Conservation (phyloP, 2,797 vertebrate species). For the Pseudochaenichthys georgianus region DNA sequence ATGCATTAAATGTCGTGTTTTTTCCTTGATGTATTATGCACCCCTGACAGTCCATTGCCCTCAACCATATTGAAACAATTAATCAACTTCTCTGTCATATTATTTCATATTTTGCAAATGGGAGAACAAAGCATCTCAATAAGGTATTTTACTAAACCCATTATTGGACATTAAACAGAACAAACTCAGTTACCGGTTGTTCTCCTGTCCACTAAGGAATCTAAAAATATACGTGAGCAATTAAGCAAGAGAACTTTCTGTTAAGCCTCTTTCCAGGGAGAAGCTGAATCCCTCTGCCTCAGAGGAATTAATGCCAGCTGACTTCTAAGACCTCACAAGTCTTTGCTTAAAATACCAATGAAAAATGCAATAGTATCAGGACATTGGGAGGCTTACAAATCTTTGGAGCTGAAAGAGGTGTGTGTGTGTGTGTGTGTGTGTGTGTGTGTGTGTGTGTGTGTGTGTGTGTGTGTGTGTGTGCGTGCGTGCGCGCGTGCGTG, state of each 20-base stretch:
- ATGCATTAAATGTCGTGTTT: constrained; percentile 48
- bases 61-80: constrained; percentile 48
- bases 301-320: constrained; percentile 83
- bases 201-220: constrained; percentile 38
- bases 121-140: constrained; percentile 5
- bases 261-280: constrained; percentile 78
- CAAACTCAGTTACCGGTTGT: constrained; percentile 45
- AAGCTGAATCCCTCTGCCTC: constrained; percentile 70
- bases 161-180: constrained; percentile 22
- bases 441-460: constrained; percentile 21
- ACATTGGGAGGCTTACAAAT: constrained; percentile 80
- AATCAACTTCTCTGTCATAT: constrained; percentile 33
- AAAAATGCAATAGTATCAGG: constrained; percentile 77
- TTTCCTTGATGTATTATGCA: constrained; percentile 64
- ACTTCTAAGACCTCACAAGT: constrained; percentile 82
- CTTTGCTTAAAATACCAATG: constrained; percentile 82
- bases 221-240: constrained; percentile 44
- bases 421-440: too few relatives aligned
- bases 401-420: constrained; percentile 60
- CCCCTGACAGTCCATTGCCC: constrained; percentile 25
- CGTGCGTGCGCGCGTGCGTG: constrained; percentile 16
- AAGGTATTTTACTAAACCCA: constrained; percentile 12
- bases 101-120: constrained; percentile 24
- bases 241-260: constrained; percentile 66
- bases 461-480: constrained; percentile 14